Conservation (phyloP, 1,140 invertebrate genomes). For the Caerostris darwini region DNA sequence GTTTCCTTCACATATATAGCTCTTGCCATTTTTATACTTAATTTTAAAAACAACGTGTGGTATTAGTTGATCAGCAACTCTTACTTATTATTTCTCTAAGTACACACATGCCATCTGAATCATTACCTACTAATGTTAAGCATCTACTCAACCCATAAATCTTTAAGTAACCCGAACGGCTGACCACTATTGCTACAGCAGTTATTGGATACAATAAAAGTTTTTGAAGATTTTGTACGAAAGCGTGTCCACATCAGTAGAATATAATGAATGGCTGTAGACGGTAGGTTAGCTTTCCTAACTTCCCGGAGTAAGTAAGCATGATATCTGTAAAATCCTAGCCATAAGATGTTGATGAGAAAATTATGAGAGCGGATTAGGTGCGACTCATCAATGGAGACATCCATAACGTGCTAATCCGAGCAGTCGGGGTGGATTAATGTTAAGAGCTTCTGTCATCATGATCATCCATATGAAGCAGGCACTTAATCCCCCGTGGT, state of each 20-base stretch:
- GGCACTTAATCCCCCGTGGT: conserved; percentile 66
- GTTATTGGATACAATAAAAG: conserved; percentile 40
- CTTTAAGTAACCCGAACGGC: background rate
- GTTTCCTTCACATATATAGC: too few species aligned
- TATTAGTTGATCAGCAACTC: background rate
- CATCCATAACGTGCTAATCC: conserved; percentile 76
- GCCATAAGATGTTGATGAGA: conserved; percentile 71
- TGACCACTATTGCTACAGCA: background rate
- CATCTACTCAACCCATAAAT: background rate
- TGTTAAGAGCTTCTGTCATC: conserved; percentile 74
- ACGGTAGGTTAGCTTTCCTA: conserved; percentile 57
- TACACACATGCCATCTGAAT: background rate
- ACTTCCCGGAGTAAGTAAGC: conserved; percentile 41
- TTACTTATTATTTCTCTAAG: background rate
- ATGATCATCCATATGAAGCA: conserved; percentile 78
- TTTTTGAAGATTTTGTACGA: conserved; percentile 47
- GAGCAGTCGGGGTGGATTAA: conserved; percentile 73
- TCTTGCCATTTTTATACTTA: too few species aligned
- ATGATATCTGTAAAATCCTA: conserved; percentile 71
- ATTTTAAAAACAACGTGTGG: too few species aligned
- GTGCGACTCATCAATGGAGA: conserved; percentile 76
- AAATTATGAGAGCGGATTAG: conserved; percentile 75
- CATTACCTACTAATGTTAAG: conserved; percentile 1
- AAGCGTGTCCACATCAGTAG: conserved; percentile 44
- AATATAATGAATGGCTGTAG: conserved; percentile 68